These are phyloP conservation scores for Batillaria attramentaria DNA, from an alignment of 1,140 invertebrate species.

Conservation along the genomic window DNA sequence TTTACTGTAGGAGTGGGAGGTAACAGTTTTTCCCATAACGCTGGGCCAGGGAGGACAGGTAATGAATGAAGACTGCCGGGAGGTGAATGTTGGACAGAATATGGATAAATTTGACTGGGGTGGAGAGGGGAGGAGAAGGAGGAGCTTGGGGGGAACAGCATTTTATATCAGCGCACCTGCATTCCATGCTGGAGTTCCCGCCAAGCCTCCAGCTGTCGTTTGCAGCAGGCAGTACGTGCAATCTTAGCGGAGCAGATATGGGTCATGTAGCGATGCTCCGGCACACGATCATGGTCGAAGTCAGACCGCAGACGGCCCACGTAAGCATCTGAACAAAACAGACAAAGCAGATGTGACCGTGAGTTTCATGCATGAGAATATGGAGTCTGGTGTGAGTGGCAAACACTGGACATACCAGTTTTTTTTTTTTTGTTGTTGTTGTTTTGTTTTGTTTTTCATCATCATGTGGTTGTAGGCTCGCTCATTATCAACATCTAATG, in stretches of 20 bases:
- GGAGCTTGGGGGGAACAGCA: too few species aligned
- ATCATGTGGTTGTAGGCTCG: background rate
- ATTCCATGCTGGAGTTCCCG: slow-evolving; percentile 19
- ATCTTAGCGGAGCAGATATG: slow-evolving; percentile 27
- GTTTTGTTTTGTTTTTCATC: background rate
- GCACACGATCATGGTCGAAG: slow-evolving; percentile 19
- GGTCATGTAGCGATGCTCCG: slow-evolving; percentile 17
- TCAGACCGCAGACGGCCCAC: slow-evolving; percentile 9
- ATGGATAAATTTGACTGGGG: too few species aligned
- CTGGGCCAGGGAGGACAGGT: too few species aligned
- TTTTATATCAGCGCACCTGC: slow-evolving; percentile 18
- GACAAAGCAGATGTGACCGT: background rate
- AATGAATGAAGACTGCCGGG: too few species aligned
- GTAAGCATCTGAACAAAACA: slow-evolving; percentile 11
- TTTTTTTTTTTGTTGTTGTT: too few species aligned
- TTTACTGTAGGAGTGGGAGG: too few species aligned
- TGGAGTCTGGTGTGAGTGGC: background rate
- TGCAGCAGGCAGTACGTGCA: slow-evolving; percentile 23
- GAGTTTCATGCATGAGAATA: background rate
- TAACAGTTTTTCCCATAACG: too few species aligned
- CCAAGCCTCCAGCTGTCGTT: slow-evolving; percentile 15
- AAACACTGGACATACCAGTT: background rate
- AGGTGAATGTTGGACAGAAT: too few species aligned
- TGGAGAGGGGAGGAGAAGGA: too few species aligned
- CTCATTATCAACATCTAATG: background rate